Conservation (phyloP, 2,888 invertebrate species). For the Cenopis cana region DNA sequence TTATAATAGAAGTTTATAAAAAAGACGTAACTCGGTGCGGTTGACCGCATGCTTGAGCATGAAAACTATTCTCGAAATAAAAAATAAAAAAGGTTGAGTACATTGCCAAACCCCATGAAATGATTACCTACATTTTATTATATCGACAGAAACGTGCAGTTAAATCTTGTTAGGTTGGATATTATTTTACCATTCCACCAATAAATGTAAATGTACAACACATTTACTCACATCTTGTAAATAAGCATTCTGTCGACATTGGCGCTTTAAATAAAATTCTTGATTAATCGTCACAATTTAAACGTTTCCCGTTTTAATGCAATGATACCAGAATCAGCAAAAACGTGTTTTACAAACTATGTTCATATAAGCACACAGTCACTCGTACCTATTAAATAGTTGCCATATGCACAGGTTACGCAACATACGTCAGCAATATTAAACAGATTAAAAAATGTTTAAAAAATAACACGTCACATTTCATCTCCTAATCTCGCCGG, state of each 20-base stretch:
- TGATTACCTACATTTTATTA: too few species aligned
- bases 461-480: conserved; percentile 31
- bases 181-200: background rate
- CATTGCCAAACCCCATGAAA: too few species aligned
- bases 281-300: background rate
- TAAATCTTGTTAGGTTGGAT: background rate
- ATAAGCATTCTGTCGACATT: background rate
- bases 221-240: background rate
- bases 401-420: background rate
- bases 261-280: background rate
- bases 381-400: background rate
- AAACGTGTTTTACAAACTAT: conserved; percentile 1
- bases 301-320: background rate
- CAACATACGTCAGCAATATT: background rate
- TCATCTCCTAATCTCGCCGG: conserved; percentile 36
- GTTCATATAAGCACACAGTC: background rate
- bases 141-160: background rate
- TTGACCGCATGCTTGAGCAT: too few species aligned
- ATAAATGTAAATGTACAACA: background rate
- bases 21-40: too few species aligned
- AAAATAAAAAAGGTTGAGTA: too few species aligned
- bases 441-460: background rate
- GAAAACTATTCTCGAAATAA: too few species aligned
- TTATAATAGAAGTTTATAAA: too few species aligned
- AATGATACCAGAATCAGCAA: conserved; percentile 4